Evolutionary conservation across 2,113 vertebrate genomes (phyloP).

Genomic region (Marmota flaviventris): DNA sequence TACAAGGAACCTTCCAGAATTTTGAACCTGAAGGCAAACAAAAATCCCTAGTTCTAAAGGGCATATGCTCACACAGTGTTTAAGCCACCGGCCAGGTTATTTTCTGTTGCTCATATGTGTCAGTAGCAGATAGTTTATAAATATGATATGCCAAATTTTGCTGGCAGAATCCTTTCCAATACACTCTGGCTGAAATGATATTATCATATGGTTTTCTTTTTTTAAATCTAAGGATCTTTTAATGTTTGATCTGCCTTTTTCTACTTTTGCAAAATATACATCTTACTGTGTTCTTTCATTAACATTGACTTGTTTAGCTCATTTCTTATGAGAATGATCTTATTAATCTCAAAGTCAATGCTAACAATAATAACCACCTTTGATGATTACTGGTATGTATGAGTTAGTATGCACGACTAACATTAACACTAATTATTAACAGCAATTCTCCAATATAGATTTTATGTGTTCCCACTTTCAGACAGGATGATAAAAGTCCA

Average conservation of each 20-base stretch:
- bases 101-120: neutral
- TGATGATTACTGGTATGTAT: neutral
- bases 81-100: rapidly evolving
- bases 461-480: neutral
- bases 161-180: neutral
- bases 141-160: neutral
- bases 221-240: neutral
- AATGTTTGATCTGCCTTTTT: neutral
- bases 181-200: neutral
- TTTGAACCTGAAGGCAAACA: neutral
- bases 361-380: neutral
- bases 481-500: neutral
- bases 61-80: too few relatives aligned
- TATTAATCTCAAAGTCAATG: neutral
- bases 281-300: neutral
- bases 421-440: neutral
- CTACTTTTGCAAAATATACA: neutral
- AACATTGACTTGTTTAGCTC: neutral
- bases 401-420: neutral
- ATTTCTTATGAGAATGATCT: neutral
- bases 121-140: neutral
- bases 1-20: neutral
- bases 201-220: neutral
- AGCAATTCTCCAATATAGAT: neutral
- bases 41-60: neutral